Percentiles rank a stretch among this genome's conserved stretches.
phyloP scores from a whole-genome alignment of 2,888 invertebrate species.

The Drosophila multiciliata region DNA sequence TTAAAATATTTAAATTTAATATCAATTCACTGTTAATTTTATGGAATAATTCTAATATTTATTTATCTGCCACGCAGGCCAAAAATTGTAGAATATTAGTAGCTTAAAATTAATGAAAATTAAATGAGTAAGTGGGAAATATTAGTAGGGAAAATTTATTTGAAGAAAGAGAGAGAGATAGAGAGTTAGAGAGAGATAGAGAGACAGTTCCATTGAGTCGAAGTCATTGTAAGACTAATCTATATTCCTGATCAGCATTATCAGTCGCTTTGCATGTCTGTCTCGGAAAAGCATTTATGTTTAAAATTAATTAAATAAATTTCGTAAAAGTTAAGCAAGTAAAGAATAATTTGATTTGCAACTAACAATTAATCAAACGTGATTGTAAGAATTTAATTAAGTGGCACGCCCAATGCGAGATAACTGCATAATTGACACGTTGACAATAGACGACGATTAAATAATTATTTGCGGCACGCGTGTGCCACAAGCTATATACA shows the following conservation, averaged over 20 bases:
- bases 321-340: conserved; percentile 1
- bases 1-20: neutral
- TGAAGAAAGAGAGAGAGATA: neutral
- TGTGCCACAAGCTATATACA: conserved; percentile 23
- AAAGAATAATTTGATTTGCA: conserved; percentile 10
- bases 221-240: neutral
- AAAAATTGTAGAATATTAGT: neutral
- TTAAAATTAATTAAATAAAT: neutral
- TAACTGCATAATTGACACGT: conserved; percentile 49
- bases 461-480: conserved; percentile 34
- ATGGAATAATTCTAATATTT: neutral
- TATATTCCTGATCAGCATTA: neutral
- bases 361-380: conserved; percentile 59
- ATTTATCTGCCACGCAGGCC: neutral
- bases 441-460: conserved; percentile 32
- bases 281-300: neutral
- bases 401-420: conserved; percentile 55
- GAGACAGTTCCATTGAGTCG: neutral
- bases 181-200: neutral
- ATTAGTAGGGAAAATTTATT: neutral
- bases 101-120: neutral
- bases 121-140: neutral
- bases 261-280: neutral
- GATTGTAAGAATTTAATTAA: conserved; percentile 50
- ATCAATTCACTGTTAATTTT: neutral